Evolutionary conservation across 53 echinoderm and acorn worm genomes (phyloP).

Genomic region (Zoroaster sp.): DNA sequence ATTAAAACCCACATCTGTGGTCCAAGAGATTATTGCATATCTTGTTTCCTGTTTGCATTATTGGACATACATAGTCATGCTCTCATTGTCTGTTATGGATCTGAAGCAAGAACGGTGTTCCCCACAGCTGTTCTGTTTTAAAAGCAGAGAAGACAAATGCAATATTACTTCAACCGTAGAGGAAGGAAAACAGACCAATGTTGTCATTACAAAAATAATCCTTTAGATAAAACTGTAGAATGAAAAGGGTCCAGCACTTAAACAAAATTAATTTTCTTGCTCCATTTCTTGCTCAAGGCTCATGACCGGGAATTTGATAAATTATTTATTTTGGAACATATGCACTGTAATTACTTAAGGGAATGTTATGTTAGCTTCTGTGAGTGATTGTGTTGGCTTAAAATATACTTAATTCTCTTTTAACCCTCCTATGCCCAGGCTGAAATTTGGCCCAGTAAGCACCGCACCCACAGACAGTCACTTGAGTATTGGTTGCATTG

Average conservation of each 20-base stretch:
- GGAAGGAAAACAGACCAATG: neutral
- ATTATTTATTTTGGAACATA: too few relatives aligned
- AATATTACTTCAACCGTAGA: neutral
- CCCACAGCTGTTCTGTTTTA: neutral
- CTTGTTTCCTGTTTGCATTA: neutral
- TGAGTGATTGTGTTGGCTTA: too few relatives aligned
- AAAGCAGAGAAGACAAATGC: neutral
- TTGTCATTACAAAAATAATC: neutral
- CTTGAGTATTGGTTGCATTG: too few relatives aligned
- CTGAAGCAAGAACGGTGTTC: neutral
- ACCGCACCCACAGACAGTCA: too few relatives aligned
- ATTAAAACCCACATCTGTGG: neutral
- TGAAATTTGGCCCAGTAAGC: too few relatives aligned
- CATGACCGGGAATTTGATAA: too few relatives aligned
- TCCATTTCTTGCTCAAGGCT: too few relatives aligned
- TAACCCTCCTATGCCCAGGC: too few relatives aligned
- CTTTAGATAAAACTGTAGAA: neutral
- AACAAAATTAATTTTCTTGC: too few relatives aligned
- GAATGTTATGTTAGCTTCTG: too few relatives aligned
- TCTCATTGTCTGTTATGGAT: neutral
- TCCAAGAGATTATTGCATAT: neutral
- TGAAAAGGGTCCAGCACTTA: neutral
- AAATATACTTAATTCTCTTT: too few relatives aligned
- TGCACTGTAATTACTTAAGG: neutral
- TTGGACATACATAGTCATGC: neutral